Conservation (phyloP, 2,888 invertebrate species). For the Lissocephala sabroskyi region DNA sequence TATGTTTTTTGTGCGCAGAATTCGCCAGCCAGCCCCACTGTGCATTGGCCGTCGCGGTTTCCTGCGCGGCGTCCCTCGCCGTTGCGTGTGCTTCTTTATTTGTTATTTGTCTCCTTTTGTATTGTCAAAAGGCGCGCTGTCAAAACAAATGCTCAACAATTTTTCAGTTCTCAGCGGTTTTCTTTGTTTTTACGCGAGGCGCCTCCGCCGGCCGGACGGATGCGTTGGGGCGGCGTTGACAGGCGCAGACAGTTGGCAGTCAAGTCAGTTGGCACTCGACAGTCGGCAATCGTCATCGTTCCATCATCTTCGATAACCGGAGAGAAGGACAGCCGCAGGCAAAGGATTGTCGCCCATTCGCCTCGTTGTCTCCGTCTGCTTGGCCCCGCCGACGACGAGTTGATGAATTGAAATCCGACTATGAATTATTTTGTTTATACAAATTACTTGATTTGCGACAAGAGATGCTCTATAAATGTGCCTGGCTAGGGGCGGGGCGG, state of each 20-base stretch:
- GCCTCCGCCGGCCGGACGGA: slow-evolving; percentile 25
- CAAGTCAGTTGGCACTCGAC: slow-evolving; percentile 51
- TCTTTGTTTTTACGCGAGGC: too few species aligned
- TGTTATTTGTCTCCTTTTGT: slow-evolving; percentile 25
- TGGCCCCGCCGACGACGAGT: slow-evolving; percentile 9
- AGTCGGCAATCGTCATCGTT: slow-evolving; percentile 37
- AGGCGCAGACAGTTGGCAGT: slow-evolving; percentile 37
- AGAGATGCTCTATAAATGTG: too few species aligned
- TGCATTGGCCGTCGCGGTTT: slow-evolving; percentile 3
- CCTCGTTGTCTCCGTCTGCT: slow-evolving; percentile 1
- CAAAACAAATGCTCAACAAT: slow-evolving; percentile 59
- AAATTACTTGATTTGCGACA: slow-evolving; percentile 58
- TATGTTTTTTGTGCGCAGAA: too few species aligned
- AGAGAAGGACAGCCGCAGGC: slow-evolving; percentile 30
- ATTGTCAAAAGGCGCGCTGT: slow-evolving; percentile 57
- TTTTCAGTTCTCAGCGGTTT: too few species aligned
- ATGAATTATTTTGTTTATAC: slow-evolving; percentile 63
- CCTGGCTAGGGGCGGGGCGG: too few species aligned
- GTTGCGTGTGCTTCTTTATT: not conserved
- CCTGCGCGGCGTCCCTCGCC: too few species aligned
- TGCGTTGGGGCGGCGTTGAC: not conserved
- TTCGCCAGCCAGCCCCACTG: too few species aligned
- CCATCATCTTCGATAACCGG: slow-evolving; percentile 39
- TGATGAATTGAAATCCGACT: slow-evolving; percentile 51
- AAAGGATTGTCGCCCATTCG: slow-evolving; percentile 27